A percentile compares a stretch with the other conserved stretches of the same genome.
phyloP scores from a whole-genome alignment of 1,140 invertebrate genomes.

The Cryptotermes secundus region DNA sequence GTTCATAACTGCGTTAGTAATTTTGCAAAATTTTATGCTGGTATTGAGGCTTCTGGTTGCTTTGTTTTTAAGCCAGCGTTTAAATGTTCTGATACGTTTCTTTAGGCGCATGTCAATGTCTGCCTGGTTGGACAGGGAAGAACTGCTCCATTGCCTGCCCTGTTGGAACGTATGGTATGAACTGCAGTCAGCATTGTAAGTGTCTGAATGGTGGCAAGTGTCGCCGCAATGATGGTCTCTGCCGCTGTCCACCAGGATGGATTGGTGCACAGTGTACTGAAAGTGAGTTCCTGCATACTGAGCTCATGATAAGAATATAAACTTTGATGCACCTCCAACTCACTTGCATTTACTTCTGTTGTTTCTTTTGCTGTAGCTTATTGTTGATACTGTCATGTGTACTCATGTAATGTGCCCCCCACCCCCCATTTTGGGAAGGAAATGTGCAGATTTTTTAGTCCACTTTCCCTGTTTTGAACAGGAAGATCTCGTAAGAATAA shows the following conservation, averaged over 20 bases:
- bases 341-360: background rate
- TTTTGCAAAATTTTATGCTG: too few relatives aligned
- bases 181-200: slow-evolving; percentile 82
- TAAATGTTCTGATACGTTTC: slow-evolving; percentile 30
- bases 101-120: slow-evolving; percentile 77
- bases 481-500: too few relatives aligned
- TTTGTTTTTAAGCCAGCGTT: background rate
- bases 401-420: too few relatives aligned
- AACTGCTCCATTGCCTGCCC: slow-evolving; percentile 79
- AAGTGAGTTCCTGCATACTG: slow-evolving; percentile 53
- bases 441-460: too few relatives aligned
- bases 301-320: too few relatives aligned
- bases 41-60: too few relatives aligned
- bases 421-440: too few relatives aligned
- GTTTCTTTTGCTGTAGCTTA: background rate
- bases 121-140: slow-evolving; percentile 79
- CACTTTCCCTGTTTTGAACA: too few relatives aligned
- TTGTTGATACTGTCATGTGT: too few relatives aligned
- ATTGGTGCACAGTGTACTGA: slow-evolving; percentile 77
- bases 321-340: background rate
- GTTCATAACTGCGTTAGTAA: too few relatives aligned
- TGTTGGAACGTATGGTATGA: slow-evolving; percentile 78
- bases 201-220: slow-evolving; percentile 80
- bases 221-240: slow-evolving; percentile 76
- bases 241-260: slow-evolving; percentile 76